Evolutionary conservation across 1,140 invertebrate species (phyloP), one percentile per base, ranked within the genome.

Genomic region (Olivierus martensii): DNA sequence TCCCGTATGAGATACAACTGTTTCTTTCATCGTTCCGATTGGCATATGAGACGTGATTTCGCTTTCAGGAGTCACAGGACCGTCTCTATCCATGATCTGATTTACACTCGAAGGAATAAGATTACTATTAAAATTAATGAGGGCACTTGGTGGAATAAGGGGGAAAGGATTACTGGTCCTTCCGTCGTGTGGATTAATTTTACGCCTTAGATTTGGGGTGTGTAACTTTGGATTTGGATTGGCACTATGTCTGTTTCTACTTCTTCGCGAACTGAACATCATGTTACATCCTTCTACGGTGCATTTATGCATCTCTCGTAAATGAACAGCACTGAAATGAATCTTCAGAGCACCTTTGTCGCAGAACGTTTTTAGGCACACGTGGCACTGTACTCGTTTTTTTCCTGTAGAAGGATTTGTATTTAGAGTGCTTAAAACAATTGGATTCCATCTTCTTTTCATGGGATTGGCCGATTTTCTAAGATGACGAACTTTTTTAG

Each of bases 281-380:
- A 97, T 98, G 66, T 89, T 96, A 71, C 95, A 99, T 1, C 95
- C 94, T 64, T 93, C 87, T 1, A 99, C 91, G 0, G 93, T 96
- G 67, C 95, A 99, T 68, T 93, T 93, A 69, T 99, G 95, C 94
- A 98, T 99, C 74, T 99, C 96, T 22, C 90, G 79, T 51, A 99
- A 69, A 71, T 99, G 96, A 6, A 99, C 96, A 0, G 96, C 95
- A 46, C 92, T 97, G 66, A 97, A 99, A 67, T 99, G 96, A 18
- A 99, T 99, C 72, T 99, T 99, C 2, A 99, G 74, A 1, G 96
- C 96, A 50, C 93, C 93, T 74, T 99, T 99, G 75, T 99, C 96
- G 76, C 96, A 99, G 72, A 99, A 99, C 28, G 94, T 98, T 71
- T 99, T 98, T 47, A 95, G 75, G 66, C 95, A 99, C 35, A 94